Evolutionary conservation across 2,113 vertebrate species (phyloP).

Genomic region (Tretioscincus oriximinensis): DNA sequence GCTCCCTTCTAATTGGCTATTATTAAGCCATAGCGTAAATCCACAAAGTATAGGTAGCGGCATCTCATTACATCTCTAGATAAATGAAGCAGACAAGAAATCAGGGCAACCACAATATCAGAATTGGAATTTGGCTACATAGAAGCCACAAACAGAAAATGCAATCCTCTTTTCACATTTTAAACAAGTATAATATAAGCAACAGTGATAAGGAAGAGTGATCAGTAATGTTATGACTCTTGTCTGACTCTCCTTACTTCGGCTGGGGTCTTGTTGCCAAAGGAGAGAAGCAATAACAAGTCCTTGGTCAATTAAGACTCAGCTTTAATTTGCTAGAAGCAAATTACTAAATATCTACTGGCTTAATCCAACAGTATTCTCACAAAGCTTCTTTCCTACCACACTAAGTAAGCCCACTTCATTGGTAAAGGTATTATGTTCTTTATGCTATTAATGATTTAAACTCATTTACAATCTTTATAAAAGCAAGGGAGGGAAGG

Average conservation of each 20-base stretch:
- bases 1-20: constrained; percentile 23
- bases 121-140: not conserved
- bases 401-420: constrained; percentile 50
- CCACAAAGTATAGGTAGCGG: not conserved
- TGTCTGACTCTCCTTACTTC: constrained; percentile 35
- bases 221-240: constrained; percentile 4
- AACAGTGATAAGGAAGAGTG: not conserved
- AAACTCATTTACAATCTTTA: constrained; percentile 42
- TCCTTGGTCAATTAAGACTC: constrained; percentile 56
- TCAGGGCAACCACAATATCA: not conserved
- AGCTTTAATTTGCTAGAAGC: constrained; percentile 61
- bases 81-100: not conserved
- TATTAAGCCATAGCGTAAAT: not conserved
- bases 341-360: constrained; percentile 65
- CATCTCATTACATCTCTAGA: not conserved
- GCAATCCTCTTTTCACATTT: not conserved
- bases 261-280: constrained; percentile 31
- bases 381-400: constrained; percentile 53
- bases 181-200: constrained; percentile 22
- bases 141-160: no score
- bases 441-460: constrained; percentile 50
- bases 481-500: not conserved
- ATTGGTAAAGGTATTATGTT: not conserved
- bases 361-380: constrained; percentile 54
- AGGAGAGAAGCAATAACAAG: constrained; percentile 28